These are phyloP conservation scores for Lamellibrachia satsuma DNA, from an alignment of 2,888 invertebrate genomes.

Conservation along the genomic window DNA sequence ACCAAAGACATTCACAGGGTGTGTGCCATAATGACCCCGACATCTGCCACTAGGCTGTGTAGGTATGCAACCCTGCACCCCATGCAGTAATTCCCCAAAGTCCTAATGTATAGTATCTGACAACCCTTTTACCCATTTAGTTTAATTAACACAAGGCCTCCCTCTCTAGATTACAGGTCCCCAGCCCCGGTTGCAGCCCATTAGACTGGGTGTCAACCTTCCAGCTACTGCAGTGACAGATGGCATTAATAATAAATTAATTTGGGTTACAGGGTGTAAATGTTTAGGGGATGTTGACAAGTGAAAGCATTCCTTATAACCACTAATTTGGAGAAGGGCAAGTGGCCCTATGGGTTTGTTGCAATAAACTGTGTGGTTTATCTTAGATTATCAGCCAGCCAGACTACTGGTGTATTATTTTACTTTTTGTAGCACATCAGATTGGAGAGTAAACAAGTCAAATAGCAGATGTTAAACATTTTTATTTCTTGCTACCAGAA, in stretches of 20 bases:
- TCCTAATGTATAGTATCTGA: neutral
- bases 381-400: neutral
- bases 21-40: neutral
- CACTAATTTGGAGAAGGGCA: neutral
- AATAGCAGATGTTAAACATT: neutral
- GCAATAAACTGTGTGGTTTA: neutral
- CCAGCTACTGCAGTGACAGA: neutral
- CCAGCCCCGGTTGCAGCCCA: neutral
- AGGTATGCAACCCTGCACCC: neutral
- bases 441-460: neutral
- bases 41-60: neutral
- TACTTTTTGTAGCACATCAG: neutral
- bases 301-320: neutral
- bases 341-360: neutral
- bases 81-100: neutral
- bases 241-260: constrained; percentile 12
- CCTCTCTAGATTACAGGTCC: neutral
- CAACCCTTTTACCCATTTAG: neutral
- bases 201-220: too few relatives aligned
- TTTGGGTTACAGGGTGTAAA: neutral
- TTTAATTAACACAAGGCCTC: neutral
- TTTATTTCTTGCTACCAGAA: neutral
- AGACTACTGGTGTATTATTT: neutral
- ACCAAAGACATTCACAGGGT: neutral
- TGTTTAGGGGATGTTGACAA: neutral